Evolutionary conservation across 2,888 invertebrate species (phyloP).

Genomic region (Philopedon plagiatum): DNA sequence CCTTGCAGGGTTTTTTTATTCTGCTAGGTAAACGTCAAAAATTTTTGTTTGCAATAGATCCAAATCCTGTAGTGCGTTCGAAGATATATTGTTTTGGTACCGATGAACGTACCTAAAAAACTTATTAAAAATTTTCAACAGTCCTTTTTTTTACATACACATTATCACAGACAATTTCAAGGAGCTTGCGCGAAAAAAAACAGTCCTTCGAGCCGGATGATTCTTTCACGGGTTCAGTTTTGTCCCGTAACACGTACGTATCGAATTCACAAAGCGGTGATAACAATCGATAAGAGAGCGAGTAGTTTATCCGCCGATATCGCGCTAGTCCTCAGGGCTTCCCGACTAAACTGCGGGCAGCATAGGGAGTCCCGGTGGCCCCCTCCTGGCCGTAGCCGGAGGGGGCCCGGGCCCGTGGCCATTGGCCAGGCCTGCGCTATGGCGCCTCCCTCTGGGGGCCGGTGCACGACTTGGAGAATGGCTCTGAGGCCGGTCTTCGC

Average conservation of each 20-base stretch:
- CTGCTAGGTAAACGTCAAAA: no score
- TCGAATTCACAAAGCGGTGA: not conserved
- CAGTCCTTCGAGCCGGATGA: not conserved
- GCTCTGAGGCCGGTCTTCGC: slow-evolving; percentile 28
- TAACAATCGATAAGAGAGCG: slow-evolving; percentile 48
- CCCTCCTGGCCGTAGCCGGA: slow-evolving; percentile 57
- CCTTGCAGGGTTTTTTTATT: no score
- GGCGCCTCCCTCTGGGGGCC: slow-evolving; percentile 67
- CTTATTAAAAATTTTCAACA: not conserved
- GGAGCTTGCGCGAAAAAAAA: slow-evolving; percentile 14
- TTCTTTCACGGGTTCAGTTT: not conserved
- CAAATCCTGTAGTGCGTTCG: no score
- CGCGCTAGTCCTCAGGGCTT: slow-evolving; percentile 59
- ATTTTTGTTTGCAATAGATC: no score
- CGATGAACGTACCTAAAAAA: no score
- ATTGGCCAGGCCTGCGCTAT: slow-evolving; percentile 66
- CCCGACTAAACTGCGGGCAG: slow-evolving; percentile 55
- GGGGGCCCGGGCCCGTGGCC: slow-evolving; percentile 68
- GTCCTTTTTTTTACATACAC: slow-evolving; percentile 1
- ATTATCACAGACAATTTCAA: slow-evolving; percentile 5
- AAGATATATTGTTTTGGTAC: no score
- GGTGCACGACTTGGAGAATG: slow-evolving; percentile 61
- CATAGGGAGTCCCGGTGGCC: slow-evolving; percentile 37
- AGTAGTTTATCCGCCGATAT: slow-evolving; percentile 51
- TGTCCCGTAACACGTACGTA: slow-evolving; percentile 2